A percentile compares a stretch with the other conserved stretches of the same genome.
Evolutionary conservation across 2,797 vertebrate species (phyloP).

Genomic region (Sebastes minor): DNA sequence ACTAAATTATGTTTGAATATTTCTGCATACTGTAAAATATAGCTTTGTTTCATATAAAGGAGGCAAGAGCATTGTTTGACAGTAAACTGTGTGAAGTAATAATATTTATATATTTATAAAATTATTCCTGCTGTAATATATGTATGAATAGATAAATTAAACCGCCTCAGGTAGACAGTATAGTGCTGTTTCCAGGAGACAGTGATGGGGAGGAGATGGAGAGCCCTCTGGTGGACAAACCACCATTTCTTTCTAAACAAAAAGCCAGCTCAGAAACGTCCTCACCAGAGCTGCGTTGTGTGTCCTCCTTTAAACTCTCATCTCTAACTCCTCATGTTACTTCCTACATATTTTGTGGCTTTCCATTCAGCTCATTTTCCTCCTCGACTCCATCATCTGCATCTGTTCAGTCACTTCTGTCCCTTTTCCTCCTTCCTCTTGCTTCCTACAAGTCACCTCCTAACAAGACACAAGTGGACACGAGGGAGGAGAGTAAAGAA

Average conservation of each 20-base stretch:
- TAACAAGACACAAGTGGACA: neutral
- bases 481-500: neutral
- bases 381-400: neutral
- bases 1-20: too few relatives aligned
- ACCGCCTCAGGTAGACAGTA: neutral
- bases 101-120: too few relatives aligned
- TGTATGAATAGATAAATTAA: too few relatives aligned
- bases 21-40: too few relatives aligned
- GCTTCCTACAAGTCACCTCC: neutral
- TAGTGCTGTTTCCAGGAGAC: neutral
- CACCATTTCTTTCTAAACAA: too few relatives aligned
- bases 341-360: neutral
- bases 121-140: too few relatives aligned
- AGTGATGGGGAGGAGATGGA: neutral
- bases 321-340: neutral
- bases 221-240: conserved; percentile 35
- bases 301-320: neutral
- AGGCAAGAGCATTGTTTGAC: too few relatives aligned
- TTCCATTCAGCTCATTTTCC: neutral
- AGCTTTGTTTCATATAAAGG: too few relatives aligned
- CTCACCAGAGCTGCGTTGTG: neutral
- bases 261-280: too few relatives aligned
- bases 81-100: too few relatives aligned
- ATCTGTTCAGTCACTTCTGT: neutral
- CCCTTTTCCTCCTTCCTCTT: neutral